phyloP scores from a whole-genome alignment of 1,140 invertebrate genomes.

The Zophobas morio region DNA sequence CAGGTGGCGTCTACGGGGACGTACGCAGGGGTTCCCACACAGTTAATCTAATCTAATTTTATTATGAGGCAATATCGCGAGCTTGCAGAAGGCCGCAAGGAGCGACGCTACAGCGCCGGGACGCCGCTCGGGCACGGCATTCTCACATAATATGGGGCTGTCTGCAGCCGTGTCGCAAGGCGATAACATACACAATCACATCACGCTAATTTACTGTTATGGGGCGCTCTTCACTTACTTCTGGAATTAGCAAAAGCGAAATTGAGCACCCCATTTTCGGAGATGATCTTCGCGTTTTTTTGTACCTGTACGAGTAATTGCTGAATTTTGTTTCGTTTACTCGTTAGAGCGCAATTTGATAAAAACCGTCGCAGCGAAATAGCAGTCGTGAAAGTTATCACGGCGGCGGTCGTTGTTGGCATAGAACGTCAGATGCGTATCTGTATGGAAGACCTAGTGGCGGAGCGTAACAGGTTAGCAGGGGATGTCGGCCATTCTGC shows the following conservation, averaged over 20 bases:
- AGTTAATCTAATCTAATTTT: slow-evolving; percentile 42
- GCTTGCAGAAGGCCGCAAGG: slow-evolving; percentile 38
- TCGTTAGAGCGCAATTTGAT: too few species aligned
- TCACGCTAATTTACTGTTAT: slow-evolving; percentile 39
- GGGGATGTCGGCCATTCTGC: slow-evolving; percentile 50
- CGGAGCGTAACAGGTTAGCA: slow-evolving; percentile 48
- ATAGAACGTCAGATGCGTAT: slow-evolving; percentile 41
- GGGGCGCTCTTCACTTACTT: not conserved
- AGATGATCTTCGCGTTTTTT: not conserved
- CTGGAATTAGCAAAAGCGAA: not conserved
- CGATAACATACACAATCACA: slow-evolving; percentile 41
- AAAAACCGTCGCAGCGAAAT: not conserved
- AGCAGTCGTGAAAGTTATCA: slow-evolving; percentile 24
- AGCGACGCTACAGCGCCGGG: slow-evolving; percentile 8
- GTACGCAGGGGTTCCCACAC: slow-evolving; percentile 33
- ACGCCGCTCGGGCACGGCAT: slow-evolving; percentile 32
- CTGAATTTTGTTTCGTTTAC: not conserved
- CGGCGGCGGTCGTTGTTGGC: not conserved
- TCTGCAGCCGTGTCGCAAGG: slow-evolving; percentile 32
- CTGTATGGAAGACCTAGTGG: slow-evolving; percentile 43
- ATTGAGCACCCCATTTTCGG: not conserved
- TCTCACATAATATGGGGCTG: slow-evolving; percentile 28
- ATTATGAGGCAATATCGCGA: slow-evolving; percentile 41
- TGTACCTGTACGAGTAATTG: not conserved
- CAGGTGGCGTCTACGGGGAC: slow-evolving; percentile 19